phyloP scores from a whole-genome alignment of 2,888 invertebrate species.

The Isoperla grammatica region DNA sequence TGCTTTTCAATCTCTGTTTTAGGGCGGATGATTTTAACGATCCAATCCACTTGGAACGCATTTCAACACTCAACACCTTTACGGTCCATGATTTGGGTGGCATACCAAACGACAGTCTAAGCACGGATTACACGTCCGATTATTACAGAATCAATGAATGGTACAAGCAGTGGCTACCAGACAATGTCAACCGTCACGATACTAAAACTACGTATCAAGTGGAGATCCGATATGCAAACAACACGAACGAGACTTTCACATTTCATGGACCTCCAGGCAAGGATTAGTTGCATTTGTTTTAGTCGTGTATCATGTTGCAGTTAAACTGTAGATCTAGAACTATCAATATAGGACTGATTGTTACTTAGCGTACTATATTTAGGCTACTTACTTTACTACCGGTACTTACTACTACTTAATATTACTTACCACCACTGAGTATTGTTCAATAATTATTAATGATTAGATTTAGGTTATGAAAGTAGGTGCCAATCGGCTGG shows the following conservation, averaged over 20 bases:
- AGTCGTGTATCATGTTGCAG: too few relatives aligned
- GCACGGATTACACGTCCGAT: conserved; percentile 85
- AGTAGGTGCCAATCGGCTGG: too few relatives aligned
- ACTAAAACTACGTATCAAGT: conserved; percentile 90
- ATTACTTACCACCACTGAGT: too few relatives aligned
- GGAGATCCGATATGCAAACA: conserved; percentile 90
- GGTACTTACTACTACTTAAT: too few relatives aligned
- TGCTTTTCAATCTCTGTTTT: conserved; percentile 39
- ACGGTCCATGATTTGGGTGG: conserved; percentile 81
- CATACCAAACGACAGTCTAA: conserved; percentile 68
- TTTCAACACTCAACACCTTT: conserved; percentile 92
- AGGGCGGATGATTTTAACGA: conserved; percentile 92
- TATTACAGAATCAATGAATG: conserved; percentile 90
- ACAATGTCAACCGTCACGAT: conserved; percentile 76
- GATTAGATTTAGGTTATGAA: too few relatives aligned
- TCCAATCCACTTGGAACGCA: conserved; percentile 89
- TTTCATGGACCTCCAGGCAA: conserved; percentile 83
- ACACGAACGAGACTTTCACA: conserved; percentile 93
- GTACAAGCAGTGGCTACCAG: conserved; percentile 90
- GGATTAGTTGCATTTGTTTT: background rate
- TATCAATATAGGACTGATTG: too few relatives aligned
- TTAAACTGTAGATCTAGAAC: too few relatives aligned
- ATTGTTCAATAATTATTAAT: too few relatives aligned
- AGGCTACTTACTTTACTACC: too few relatives aligned
- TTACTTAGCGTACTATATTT: too few relatives aligned